phyloP scores from a whole-genome alignment of 2,113 vertebrate species.

The Sitta europaea region DNA sequence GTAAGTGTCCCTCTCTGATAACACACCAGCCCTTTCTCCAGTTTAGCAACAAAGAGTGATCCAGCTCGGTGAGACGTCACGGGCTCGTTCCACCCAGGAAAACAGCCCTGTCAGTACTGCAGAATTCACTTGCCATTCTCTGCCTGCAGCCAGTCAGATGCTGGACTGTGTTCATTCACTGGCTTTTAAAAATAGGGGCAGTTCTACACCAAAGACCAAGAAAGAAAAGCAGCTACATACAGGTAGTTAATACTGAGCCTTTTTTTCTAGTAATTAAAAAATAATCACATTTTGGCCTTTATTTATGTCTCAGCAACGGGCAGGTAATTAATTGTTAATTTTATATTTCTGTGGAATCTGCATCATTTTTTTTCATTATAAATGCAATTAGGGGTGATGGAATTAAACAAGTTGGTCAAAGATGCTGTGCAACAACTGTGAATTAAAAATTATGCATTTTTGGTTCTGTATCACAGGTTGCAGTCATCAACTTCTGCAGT shows the following conservation, averaged over 20 bases:
- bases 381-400: constrained; percentile 20
- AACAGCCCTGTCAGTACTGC: background rate
- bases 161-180: background rate
- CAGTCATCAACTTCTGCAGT: background rate
- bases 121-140: background rate
- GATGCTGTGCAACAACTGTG: background rate
- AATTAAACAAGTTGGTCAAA: constrained; percentile 25
- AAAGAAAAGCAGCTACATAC: background rate
- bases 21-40: constrained; percentile 23
- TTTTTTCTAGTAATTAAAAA: constrained; percentile 9
- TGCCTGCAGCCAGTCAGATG: background rate
- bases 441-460: background rate
- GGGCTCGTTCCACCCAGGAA: background rate
- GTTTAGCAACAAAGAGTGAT: constrained; percentile 14
- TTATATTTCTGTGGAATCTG: constrained; percentile 22
- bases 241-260: background rate
- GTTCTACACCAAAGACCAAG: background rate
- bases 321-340: constrained; percentile 64
- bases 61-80: background rate
- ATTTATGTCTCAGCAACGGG: constrained; percentile 58
- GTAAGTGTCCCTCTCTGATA: constrained; percentile 54
- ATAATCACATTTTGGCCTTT: constrained; percentile 51
- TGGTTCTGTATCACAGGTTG: background rate
- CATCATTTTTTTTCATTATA: constrained; percentile 28
- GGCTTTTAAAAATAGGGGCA: background rate